Percentiles rank a stretch among this genome's conserved stretches.
These are phyloP conservation scores for Hyla sarda DNA, from an alignment of 2,113 vertebrate genomes.

Conservation along the genomic window DNA sequence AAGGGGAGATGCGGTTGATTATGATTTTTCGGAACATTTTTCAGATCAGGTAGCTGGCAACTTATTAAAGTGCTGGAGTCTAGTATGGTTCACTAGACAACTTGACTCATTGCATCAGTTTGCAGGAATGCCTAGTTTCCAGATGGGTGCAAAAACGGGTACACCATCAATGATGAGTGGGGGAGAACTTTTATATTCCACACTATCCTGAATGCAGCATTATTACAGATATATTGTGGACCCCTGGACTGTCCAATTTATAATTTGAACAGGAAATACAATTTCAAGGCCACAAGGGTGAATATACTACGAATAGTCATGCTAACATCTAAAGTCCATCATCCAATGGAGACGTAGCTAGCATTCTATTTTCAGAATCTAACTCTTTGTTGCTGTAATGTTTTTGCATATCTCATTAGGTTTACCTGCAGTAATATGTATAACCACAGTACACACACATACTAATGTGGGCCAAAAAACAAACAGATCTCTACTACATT, in stretches of 20 bases:
- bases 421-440: background rate
- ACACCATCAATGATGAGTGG: background rate
- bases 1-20: conserved; percentile 46
- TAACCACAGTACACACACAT: no score
- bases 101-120: background rate
- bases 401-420: background rate
- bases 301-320: no score
- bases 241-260: no score
- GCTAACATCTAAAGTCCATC: background rate
- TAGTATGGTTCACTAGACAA: conserved; percentile 1
- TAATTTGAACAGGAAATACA: background rate
- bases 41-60: conserved; percentile 50
- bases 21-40: conserved; percentile 46
- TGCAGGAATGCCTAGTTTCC: background rate
- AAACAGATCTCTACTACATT: background rate
- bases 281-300: background rate
- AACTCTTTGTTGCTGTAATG: background rate
- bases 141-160: background rate
- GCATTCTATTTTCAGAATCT: background rate
- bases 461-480: background rate
- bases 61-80: conserved; percentile 28
- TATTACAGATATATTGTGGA: background rate
- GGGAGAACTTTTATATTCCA: background rate
- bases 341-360: background rate
- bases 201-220: background rate